Conservation (phyloP, 2,797 vertebrate genomes). For the Pseudochromis fuscus region DNA sequence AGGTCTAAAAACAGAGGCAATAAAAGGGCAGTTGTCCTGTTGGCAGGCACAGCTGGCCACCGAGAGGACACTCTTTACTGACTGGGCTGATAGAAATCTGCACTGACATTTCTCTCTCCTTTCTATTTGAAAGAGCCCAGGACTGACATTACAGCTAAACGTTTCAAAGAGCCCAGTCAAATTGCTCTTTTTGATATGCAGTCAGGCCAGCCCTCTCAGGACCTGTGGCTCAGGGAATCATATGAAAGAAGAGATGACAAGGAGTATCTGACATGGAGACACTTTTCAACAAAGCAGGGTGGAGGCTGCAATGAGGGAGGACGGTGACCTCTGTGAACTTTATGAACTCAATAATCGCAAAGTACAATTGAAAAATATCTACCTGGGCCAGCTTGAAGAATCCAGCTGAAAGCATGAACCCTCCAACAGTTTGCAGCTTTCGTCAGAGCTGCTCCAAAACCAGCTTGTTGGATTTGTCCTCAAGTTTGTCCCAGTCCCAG, state of each 20-base stretch:
- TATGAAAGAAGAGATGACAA: conserved; percentile 62
- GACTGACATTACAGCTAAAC: conserved; percentile 75
- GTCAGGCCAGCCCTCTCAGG: conserved; percentile 59
- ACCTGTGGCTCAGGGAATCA: conserved; percentile 30
- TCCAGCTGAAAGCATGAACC: conserved; percentile 3
- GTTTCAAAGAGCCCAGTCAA: conserved; percentile 77
- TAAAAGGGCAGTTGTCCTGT: conserved; percentile 68
- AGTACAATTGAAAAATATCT: conserved; percentile 5
- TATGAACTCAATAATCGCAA: conserved; percentile 8
- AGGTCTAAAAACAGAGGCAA: conserved; percentile 46
- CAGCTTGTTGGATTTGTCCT: too few species aligned
- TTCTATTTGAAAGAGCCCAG: conserved; percentile 79
- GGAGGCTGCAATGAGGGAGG: conserved; percentile 12
- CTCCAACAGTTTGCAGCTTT: background rate
- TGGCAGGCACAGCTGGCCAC: conserved; percentile 67
- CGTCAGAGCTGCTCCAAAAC: background rate
- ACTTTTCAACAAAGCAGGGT: conserved; percentile 44
- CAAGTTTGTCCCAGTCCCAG: too few species aligned
- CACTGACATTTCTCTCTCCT: conserved; percentile 81
- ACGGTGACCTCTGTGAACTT: conserved; percentile 31
- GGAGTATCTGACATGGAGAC: conserved; percentile 32
- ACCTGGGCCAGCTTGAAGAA: conserved; percentile 1
- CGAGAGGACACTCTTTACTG: conserved; percentile 68
- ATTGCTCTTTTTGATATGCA: conserved; percentile 73
- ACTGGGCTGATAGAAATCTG: conserved; percentile 77